These are phyloP conservation scores for Andrena chrysosceles DNA, from an alignment of 2,888 invertebrate species.

Conservation along the genomic window DNA sequence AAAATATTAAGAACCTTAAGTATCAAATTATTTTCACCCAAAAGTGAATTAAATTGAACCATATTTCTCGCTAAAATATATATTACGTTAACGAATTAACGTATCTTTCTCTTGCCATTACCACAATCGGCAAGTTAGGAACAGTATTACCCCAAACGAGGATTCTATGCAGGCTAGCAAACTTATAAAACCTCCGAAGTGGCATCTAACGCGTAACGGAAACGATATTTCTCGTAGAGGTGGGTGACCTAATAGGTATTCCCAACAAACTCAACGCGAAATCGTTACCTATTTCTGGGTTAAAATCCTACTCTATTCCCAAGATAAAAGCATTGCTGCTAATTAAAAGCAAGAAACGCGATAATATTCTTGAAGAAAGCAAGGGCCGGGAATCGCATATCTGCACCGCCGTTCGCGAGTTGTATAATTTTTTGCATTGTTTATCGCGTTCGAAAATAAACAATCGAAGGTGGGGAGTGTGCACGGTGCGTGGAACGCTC, in stretches of 20 bases:
- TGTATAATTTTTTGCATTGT: slow-evolving; percentile 23
- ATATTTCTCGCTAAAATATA: too few relatives aligned
- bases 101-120: not conserved
- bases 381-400: too few relatives aligned
- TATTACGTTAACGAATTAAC: not conserved
- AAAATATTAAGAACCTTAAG: not conserved
- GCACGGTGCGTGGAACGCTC: slow-evolving; percentile 51
- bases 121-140: not conserved
- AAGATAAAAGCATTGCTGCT: not conserved
- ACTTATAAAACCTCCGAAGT: slow-evolving; percentile 9
- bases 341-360: not conserved
- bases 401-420: not conserved
- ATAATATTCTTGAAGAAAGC: not conserved
- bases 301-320: not conserved
- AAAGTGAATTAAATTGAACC: too few relatives aligned
- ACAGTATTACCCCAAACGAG: not conserved
- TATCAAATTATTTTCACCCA: too few relatives aligned
- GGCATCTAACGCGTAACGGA: not conserved
- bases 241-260: slow-evolving; percentile 56
- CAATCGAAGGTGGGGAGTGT: slow-evolving; percentile 34
- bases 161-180: not conserved
- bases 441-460: slow-evolving; percentile 56
- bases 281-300: slow-evolving; percentile 45
- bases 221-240: slow-evolving; percentile 41
- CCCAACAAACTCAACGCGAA: slow-evolving; percentile 36